These are phyloP conservation scores for Cryptophagus acutangulus DNA, from an alignment of 2,888 invertebrate genomes.

Conservation along the genomic window DNA sequence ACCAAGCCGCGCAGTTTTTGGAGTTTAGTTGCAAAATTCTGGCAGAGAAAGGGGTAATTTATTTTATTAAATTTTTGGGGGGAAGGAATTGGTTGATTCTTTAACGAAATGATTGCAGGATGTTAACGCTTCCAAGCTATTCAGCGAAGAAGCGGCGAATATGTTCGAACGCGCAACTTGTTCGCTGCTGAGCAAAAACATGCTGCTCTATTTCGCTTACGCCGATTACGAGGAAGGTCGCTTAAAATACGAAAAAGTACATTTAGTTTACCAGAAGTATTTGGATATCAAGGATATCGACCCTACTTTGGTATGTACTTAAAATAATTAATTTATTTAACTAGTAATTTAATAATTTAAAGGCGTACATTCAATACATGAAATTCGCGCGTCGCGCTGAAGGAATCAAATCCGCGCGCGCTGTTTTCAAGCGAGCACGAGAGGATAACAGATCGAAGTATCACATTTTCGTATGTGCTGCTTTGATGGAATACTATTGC, in stretches of 20 bases:
- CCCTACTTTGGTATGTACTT: constrained; percentile 76
- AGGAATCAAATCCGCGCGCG: constrained; percentile 93
- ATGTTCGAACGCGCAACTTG: constrained; percentile 93
- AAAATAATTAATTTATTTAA: neutral
- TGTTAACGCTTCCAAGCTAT: constrained; percentile 84
- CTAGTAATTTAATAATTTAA: constrained; percentile 9
- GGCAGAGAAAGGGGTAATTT: constrained; percentile 90
- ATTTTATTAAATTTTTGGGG: no score
- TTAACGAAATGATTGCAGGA: constrained; percentile 57
- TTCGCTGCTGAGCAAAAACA: constrained; percentile 83
- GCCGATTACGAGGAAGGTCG: constrained; percentile 98
- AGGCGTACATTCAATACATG: constrained; percentile 98
- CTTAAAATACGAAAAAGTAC: constrained; percentile 93
- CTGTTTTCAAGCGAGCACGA: constrained; percentile 90
- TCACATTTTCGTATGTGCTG: constrained; percentile 95
- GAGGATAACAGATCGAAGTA: constrained; percentile 82
- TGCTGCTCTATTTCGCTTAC: constrained; percentile 94
- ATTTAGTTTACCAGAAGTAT: constrained; percentile 90
- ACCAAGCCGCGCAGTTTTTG: constrained; percentile 95
- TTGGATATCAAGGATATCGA: constrained; percentile 86
- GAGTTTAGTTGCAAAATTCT: constrained; percentile 92
- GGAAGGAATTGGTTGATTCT: no score
- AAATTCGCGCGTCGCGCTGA: constrained; percentile 96
- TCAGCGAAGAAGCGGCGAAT: constrained; percentile 91
- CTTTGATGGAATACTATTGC: constrained; percentile 98